Percentiles rank a stretch among this genome's conserved stretches.
These are phyloP conservation scores for Coelopa pilipes DNA, from an alignment of 2,888 invertebrate species.

Conservation along the genomic window DNA sequence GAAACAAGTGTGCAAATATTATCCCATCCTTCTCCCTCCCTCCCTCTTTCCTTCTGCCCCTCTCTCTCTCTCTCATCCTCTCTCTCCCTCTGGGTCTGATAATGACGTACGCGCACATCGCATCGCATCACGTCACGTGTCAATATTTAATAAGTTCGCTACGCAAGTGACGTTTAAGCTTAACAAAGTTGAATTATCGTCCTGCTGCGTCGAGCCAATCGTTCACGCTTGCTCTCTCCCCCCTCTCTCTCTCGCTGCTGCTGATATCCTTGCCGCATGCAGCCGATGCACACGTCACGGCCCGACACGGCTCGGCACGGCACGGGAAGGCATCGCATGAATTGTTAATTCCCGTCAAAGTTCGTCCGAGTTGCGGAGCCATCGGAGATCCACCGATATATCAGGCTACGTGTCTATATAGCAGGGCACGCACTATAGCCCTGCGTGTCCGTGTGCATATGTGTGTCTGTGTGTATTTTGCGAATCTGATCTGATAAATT, in stretches of 20 bases:
- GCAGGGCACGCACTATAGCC: neutral
- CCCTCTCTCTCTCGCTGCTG: no score
- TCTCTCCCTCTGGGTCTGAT: no score
- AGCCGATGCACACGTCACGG: no score
- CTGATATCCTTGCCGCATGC: no score
- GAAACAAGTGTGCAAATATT: no score
- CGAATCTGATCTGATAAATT: slow-evolving; percentile 56
- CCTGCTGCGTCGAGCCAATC: neutral
- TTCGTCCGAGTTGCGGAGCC: neutral
- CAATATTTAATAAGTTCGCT: slow-evolving; percentile 62
- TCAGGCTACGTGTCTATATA: neutral
- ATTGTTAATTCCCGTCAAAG: slow-evolving; percentile 19
- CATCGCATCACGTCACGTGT: slow-evolving; percentile 44
- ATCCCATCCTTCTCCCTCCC: no score
- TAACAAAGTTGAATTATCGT: slow-evolving; percentile 49
- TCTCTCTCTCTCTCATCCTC: no score
- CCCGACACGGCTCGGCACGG: neutral
- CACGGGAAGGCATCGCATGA: neutral
- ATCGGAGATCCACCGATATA: neutral
- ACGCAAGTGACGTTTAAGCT: slow-evolving; percentile 59
- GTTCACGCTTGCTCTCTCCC: no score
- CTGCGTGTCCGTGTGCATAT: neutral
- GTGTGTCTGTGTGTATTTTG: neutral
- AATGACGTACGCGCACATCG: neutral
- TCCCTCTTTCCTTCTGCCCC: no score